Base-by-base conservation (phyloP, 2,888 invertebrate genomes). In the Octonoba sinensis region DNA sequence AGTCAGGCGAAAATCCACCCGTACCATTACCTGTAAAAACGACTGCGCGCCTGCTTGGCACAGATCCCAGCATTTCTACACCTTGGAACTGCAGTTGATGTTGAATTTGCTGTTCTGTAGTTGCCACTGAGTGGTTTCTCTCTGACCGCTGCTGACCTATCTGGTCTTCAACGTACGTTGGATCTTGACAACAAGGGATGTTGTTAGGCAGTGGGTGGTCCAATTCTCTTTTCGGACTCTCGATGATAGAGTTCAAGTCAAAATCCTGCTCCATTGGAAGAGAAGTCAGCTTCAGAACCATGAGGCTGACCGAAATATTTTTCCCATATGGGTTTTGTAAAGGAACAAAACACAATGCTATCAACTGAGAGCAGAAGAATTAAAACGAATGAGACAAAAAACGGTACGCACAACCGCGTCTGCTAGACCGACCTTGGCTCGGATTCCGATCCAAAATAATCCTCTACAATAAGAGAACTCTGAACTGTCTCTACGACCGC, bases 391-490 rank as follows among this genome's bases (percentile, higher is more conserved):
- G 36, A 36, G 36, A 36, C 36, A 36, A 36, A 36, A 36, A 36
- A 36, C 36, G 36, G 36, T 36, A 36, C 8, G 36, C 36, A 36
- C 36, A 36, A 8, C 36, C 36, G 36, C 36, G 36, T 36, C 36
- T 36, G 36, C 36, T 36, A 49, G 49, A 72, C 59, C 59, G 78
- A 57, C 69, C 79, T 79, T 79, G 78, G 70, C 47, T 56, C 46
- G 64, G 71, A 74, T 77, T 70, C 70, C 65, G 62, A 65, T 62
- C 77, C 57, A 77, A 77, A 77, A 77, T 77, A 77, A 70, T 76
- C 36, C 36, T 76, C 66, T n/a, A 22, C 24, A 24, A 47, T 46
- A 18, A 18, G 44, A 22, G 24, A 59, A 18, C 15, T 59, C 59
- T 27, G 62, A 27, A 27, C 18, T n/a, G 59, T 44, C 62, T 27